phyloP scores from a whole-genome alignment of 2,113 vertebrate genomes.

The Pelusios castaneus region DNA sequence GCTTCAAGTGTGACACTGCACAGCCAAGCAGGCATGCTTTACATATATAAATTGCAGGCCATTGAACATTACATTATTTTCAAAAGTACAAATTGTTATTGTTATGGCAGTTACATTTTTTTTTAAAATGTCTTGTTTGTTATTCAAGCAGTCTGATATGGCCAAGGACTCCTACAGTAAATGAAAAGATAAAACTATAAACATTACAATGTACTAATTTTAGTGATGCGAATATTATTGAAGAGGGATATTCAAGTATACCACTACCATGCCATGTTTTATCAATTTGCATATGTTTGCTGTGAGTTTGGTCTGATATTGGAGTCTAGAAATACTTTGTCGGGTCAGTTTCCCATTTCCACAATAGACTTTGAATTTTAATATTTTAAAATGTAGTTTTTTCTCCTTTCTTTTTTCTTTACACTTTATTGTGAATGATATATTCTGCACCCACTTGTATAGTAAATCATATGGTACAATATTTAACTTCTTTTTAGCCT shows the following conservation, averaged over 20 bases:
- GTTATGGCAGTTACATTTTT: neutral
- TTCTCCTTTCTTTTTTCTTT: neutral
- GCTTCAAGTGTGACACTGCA: neutral
- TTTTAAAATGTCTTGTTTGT: neutral
- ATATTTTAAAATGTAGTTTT: neutral
- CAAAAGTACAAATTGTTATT: neutral
- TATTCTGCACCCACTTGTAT: neutral
- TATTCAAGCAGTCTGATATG: neutral
- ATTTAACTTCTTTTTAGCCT: neutral
- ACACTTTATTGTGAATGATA: neutral
- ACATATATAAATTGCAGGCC: neutral
- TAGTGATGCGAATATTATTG: neutral
- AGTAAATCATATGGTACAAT: neutral
- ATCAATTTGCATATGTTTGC: neutral
- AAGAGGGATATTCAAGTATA: neutral
- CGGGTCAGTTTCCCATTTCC: neutral
- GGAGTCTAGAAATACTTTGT: neutral
- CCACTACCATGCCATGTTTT: neutral
- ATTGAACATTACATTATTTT: neutral
- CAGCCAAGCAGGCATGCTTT: neutral
- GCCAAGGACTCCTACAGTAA: neutral
- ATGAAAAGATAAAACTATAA: neutral
- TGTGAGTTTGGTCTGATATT: neutral
- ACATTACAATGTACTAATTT: neutral
- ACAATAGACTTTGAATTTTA: neutral